Conservation (phyloP, 2,797 vertebrate genomes). For the Hydrophis major region DNA sequence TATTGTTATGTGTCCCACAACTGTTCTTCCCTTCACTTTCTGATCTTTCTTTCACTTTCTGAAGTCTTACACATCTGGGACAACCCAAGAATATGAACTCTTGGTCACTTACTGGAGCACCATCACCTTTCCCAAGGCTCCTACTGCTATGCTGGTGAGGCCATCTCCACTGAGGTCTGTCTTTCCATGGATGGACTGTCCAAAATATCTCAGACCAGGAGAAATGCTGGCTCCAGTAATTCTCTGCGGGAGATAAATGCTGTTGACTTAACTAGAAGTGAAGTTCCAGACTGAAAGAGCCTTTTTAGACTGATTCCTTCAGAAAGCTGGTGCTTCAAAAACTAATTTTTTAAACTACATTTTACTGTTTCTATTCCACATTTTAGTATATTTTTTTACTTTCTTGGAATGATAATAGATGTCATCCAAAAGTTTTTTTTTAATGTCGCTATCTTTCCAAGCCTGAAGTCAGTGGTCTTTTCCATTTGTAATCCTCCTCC, state of each 20-base stretch:
- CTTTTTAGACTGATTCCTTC: not conserved
- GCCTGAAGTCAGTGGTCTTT: not conserved
- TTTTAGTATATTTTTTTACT: not conserved
- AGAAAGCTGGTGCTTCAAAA: not conserved
- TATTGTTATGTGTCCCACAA: not conserved
- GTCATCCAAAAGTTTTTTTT: not conserved
- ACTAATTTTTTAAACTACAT: not conserved
- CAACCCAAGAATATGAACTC: not conserved
- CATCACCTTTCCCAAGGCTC: conserved; percentile 70
- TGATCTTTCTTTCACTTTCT: not conserved
- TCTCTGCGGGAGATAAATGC: conserved; percentile 60
- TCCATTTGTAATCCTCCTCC: not conserved
- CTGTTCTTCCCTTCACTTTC: not conserved
- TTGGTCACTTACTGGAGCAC: conserved; percentile 71
- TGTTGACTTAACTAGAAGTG: not conserved
- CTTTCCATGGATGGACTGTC: conserved; percentile 75
- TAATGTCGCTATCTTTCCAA: not conserved
- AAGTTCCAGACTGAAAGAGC: not conserved
- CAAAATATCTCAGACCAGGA: conserved; percentile 72
- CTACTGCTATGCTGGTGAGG: conserved; percentile 76
- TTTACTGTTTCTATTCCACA: not conserved
- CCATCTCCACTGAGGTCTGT: conserved; percentile 72
- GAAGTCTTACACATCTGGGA: not conserved
- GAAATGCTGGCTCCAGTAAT: conserved; percentile 64
- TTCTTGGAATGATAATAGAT: not conserved